These are phyloP conservation scores for Chlamydotis undulata DNA, from an alignment of 2,113 vertebrate genomes.

Conservation along the genomic window DNA sequence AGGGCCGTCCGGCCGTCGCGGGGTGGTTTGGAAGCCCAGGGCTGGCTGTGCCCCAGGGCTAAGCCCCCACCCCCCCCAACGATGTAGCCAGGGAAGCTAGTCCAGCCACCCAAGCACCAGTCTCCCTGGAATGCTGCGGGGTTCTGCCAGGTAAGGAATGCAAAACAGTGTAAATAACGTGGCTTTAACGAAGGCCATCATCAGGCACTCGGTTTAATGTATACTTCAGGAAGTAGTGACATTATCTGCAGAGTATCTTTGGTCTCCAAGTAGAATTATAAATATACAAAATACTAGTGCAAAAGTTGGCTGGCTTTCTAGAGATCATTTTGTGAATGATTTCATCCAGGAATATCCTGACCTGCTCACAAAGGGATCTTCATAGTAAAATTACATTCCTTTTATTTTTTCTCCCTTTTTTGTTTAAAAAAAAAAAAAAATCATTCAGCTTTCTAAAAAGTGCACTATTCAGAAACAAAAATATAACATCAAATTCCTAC, in stretches of 20 bases:
- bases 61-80: too few relatives aligned
- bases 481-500: background rate
- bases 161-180: rapidly evolving
- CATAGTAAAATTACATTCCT: background rate
- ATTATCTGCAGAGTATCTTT: rapidly evolving
- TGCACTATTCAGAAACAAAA: background rate
- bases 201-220: background rate
- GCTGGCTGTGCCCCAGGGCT: background rate
- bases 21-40: rapidly evolving
- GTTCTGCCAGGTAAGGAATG: background rate
- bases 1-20: rapidly evolving
- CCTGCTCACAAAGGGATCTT: background rate
- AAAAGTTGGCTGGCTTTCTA: background rate
- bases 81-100: rapidly evolving
- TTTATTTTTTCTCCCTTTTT: background rate
- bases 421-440: background rate
- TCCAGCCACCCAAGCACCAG: rapidly evolving
- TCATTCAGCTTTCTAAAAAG: background rate
- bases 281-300: background rate
- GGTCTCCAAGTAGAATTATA: background rate
- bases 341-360: background rate
- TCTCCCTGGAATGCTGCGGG: rapidly evolving
- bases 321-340: background rate
- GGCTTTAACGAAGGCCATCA: background rate
- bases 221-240: background rate